Evolutionary conservation across 2,888 invertebrate genomes (phyloP).

Genomic region (Papilio gigon): DNA sequence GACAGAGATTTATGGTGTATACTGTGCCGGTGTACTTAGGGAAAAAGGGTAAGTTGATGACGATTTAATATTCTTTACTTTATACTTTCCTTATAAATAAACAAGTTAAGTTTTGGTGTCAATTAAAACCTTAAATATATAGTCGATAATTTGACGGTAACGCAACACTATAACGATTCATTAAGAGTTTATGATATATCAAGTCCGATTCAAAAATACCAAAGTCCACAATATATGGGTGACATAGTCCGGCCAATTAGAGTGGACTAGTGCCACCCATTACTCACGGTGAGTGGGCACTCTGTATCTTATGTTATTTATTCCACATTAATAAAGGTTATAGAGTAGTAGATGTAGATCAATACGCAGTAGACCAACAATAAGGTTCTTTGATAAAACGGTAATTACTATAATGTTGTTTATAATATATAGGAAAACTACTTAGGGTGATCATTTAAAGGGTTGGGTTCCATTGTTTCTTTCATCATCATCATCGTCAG

Average conservation of each 20-base stretch:
- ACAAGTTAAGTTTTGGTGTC: no score
- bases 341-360: not conserved
- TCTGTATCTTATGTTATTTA: constrained; percentile 10
- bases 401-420: not conserved
- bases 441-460: not conserved
- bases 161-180: no score
- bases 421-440: not conserved
- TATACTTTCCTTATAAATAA: no score
- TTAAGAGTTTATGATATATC: not conserved
- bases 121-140: no score
- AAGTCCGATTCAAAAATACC: not conserved
- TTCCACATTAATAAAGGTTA: constrained; percentile 7
- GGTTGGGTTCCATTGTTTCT: not conserved
- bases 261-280: constrained; percentile 6
- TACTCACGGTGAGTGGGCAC: constrained; percentile 19
- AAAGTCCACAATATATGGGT: not conserved
- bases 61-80: no score
- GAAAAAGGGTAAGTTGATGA: no score
- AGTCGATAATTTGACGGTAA: no score
- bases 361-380: not conserved
- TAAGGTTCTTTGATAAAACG: not conserved
- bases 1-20: no score
- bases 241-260: constrained; percentile 33
- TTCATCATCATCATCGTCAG: no score
- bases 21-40: no score